These are phyloP conservation scores for Dryobates pubescens DNA, from an alignment of 2,797 vertebrate species.

Conservation along the genomic window DNA sequence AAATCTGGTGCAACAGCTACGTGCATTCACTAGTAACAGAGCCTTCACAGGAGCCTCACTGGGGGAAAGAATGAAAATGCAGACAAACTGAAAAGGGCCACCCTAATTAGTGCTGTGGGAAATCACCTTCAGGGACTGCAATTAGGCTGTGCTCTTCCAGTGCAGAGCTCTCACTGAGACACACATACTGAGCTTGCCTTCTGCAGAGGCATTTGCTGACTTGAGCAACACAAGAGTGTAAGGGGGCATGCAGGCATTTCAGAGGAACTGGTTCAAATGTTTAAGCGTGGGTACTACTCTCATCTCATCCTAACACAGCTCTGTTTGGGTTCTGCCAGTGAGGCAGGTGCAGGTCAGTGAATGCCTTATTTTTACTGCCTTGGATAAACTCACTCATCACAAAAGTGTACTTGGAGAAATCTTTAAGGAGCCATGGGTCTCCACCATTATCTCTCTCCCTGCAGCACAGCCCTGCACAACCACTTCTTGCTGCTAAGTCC, in stretches of 20 bases:
- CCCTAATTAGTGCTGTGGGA: not conserved
- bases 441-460: too few species aligned
- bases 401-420: too few species aligned
- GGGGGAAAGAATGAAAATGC: not conserved
- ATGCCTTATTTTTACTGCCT: too few species aligned
- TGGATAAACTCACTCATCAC: too few species aligned
- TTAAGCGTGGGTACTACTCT: not conserved
- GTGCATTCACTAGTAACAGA: not conserved
- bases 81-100: not conserved
- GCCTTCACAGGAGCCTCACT: not conserved
- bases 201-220: fast-evolving
- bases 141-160: not conserved
- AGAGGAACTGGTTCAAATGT: not conserved
- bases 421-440: too few species aligned
- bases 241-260: not conserved
- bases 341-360: not conserved
- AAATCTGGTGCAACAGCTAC: not conserved
- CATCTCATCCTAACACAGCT: too few species aligned
- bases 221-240: fast-evolving
- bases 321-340: not conserved
- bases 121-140: not conserved
- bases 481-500: too few species aligned
- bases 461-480: too few species aligned
- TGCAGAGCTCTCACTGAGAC: not conserved
- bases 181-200: not conserved